phyloP scores from a whole-genome alignment of 2,888 invertebrate genomes.

The Tetragonisca angustula region DNA sequence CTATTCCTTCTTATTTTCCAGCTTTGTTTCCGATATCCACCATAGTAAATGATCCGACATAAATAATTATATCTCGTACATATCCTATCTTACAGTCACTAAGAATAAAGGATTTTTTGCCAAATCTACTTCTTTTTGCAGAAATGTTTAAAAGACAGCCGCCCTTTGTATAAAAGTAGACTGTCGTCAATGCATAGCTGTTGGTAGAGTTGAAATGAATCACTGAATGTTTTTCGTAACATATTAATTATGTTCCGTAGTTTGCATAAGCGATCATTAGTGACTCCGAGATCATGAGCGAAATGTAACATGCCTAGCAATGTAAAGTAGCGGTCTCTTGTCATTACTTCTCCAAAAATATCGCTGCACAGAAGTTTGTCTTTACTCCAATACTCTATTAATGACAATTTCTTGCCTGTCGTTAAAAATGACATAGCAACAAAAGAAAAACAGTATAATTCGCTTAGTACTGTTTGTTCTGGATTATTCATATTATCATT shows the following conservation, averaged over 20 bases:
- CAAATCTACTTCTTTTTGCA: background rate
- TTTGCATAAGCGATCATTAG: constrained; percentile 12
- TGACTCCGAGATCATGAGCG: background rate
- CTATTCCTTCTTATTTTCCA: constrained; percentile 7
- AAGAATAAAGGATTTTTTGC: background rate
- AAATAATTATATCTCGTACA: constrained; percentile 12
- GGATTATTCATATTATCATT: too few relatives aligned
- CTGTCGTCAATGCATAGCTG: too few relatives aligned
- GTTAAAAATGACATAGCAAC: constrained; percentile 22
- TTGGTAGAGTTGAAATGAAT: too few relatives aligned
- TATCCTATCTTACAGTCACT: background rate
- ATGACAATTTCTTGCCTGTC: background rate
- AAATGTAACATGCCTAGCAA: background rate
- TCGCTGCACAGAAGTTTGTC: too few relatives aligned
- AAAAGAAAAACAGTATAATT: too few relatives aligned
- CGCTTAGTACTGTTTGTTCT: too few relatives aligned
- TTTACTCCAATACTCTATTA: background rate
- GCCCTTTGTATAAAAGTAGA: too few relatives aligned
- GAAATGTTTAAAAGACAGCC: background rate
- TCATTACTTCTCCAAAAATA: too few relatives aligned
- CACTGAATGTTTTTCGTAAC: constrained; percentile 8
- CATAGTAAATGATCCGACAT: background rate
- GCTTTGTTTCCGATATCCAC: background rate
- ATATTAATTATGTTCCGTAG: background rate
- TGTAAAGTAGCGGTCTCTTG: too few relatives aligned